Base-by-base conservation (phyloP, 2,797 vertebrate species). In the Acomys russatus region DNA sequence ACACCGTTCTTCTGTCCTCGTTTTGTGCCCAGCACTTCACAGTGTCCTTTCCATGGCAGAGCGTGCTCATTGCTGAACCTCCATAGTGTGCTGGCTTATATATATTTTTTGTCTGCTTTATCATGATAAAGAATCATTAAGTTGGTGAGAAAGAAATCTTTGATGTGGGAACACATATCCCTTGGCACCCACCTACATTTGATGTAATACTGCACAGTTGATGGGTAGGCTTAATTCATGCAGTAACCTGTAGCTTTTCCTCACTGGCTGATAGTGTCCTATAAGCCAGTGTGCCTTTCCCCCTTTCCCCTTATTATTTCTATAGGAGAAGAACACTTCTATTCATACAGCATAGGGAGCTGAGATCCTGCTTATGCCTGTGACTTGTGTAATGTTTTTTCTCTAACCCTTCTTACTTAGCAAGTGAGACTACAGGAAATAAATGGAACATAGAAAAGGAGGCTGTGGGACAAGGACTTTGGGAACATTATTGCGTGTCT, bases 401-500 rank as follows among this genome's bases (percentile, higher is more conserved):
- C 17, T 51, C 1, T 77, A 38, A 78, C 35, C 95, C 28, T 70
- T 93, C 49, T 93, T 64, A 96, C 76, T 93, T 96, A 56, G 49
- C 77, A 93, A 95, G 35, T 87, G 56, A 71, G 59, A 92, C 56
- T 9, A 2, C 59, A 92, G 78, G 51, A 94, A 89, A 94, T 80
- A 92, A 93, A 88, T 63, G 54, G 87, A 96, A 92, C 56, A 61
- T 80, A 85, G 80, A 96, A 90, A 76, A 91, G 25, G 6, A 61
- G 78, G 38, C 79, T 71, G 88, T 91, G 71, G 70, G 91, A 94
- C 74, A 93, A 96, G 71, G 79, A 79, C 93, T 92, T 97, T 90
- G 92, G 80, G 74, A 92, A 91, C 96, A 96, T 96, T 92, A 95
- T 91, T 96, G 59, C 96, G 80, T 97, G 88, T 94, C 74, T 97